phyloP scores from a whole-genome alignment of 1,140 invertebrate genomes.

The Streblospio benedicti region DNA sequence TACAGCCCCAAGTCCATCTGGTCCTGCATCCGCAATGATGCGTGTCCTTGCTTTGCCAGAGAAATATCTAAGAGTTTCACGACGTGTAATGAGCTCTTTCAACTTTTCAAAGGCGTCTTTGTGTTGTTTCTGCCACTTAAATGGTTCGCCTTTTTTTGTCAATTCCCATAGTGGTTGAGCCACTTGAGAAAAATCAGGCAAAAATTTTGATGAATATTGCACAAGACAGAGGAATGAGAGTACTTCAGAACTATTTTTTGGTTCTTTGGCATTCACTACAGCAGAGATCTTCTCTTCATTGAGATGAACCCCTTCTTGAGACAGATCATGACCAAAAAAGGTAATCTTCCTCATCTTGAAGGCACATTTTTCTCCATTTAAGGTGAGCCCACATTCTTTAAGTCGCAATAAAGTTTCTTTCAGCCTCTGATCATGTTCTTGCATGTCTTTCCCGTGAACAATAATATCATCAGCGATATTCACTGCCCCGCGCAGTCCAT shows the following conservation, averaged over 20 bases:
- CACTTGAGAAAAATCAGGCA: neutral
- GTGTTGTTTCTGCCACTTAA: neutral
- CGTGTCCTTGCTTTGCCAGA: neutral
- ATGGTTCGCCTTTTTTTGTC: neutral
- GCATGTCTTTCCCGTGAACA: conserved; percentile 15
- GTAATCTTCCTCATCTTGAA: too few relatives aligned
- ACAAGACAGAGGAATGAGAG: neutral
- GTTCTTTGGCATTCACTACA: neutral
- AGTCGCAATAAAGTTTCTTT: neutral
- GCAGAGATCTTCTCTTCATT: too few relatives aligned
- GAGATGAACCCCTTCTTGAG: too few relatives aligned
- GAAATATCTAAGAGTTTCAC: neutral
- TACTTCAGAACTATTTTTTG: neutral
- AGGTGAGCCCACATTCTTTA: neutral
- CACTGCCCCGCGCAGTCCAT: conserved; percentile 6
- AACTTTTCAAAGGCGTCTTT: neutral
- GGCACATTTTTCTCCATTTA: too few relatives aligned
- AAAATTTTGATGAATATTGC: neutral
- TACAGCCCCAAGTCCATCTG: neutral
- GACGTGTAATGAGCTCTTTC: neutral
- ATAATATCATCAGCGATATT: conserved; percentile 24
- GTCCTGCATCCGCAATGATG: conserved; percentile 5
- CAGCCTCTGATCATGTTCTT: conserved; percentile 20
- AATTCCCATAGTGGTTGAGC: neutral
- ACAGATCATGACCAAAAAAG: too few relatives aligned